Evolutionary conservation across 2,113 vertebrate species (phyloP).

Genomic region (Zosterops borbonicus): DNA sequence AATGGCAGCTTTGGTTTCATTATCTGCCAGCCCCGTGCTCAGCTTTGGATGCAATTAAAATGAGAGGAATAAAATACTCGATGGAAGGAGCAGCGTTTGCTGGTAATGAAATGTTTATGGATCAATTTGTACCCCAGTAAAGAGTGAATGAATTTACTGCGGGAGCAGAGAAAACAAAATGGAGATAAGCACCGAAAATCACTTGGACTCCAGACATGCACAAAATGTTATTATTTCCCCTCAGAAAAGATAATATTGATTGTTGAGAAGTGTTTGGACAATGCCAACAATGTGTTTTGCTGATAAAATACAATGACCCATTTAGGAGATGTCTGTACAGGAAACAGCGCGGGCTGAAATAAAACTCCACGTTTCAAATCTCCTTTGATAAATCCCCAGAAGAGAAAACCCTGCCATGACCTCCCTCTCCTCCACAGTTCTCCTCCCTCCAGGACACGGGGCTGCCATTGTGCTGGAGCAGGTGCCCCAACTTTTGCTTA

Average conservation of each 20-base stretch:
- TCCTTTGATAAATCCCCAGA: neutral
- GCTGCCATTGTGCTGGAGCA: neutral
- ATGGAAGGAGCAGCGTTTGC: conserved; percentile 24
- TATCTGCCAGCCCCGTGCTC: neutral
- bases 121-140: conserved; percentile 54
- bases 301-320: neutral
- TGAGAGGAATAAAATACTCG: conserved; percentile 14
- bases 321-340: neutral
- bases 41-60: conserved; percentile 20
- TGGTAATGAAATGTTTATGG: conserved; percentile 70
- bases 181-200: neutral
- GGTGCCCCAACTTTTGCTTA: neutral
- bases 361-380: neutral
- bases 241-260: conserved; percentile 33
- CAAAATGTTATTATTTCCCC: neutral
- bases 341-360: neutral
- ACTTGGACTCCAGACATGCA: neutral
- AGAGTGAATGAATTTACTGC: conserved; percentile 43
- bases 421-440: neutral
- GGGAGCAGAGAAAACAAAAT: conserved; percentile 26
- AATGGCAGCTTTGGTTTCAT: neutral
- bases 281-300: neutral
- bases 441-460: neutral
- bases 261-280: conserved; percentile 7
- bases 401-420: neutral